phyloP scores from a whole-genome alignment of 2,113 vertebrate genomes.

The Alethe diademata region DNA sequence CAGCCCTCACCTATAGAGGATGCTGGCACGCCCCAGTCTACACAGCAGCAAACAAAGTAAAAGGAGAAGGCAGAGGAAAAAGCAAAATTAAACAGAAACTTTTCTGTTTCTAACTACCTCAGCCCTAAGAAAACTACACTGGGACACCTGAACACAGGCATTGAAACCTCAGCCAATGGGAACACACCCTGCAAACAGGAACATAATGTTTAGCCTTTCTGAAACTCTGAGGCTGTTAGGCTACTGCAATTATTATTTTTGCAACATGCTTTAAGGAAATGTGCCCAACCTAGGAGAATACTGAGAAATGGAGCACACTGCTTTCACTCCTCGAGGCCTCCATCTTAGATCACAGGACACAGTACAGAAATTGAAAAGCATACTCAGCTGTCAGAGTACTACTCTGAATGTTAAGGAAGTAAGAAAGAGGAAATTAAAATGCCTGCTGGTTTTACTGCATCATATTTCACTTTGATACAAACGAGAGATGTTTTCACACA shows the following conservation, averaged over 20 bases:
- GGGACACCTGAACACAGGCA: background rate
- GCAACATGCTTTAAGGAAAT: background rate
- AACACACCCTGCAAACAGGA: background rate
- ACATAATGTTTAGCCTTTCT: background rate
- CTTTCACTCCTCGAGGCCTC: background rate
- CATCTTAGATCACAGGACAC: background rate
- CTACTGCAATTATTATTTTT: background rate
- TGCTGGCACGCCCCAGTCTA: background rate
- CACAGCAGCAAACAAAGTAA: background rate
- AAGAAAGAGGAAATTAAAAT: constrained; percentile 1
- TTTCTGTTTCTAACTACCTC: background rate
- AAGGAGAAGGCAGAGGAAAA: background rate
- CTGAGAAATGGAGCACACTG: background rate
- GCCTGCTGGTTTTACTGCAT: constrained; percentile 1
- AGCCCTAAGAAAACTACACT: background rate
- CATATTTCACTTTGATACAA: background rate
- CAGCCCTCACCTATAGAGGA: background rate
- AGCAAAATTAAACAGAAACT: background rate
- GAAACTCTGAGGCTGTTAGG: background rate
- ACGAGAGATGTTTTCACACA: constrained; percentile 6
- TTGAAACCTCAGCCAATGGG: background rate
- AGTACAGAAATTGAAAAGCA: background rate
- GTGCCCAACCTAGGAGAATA: background rate
- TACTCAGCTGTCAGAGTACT: background rate
- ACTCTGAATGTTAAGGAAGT: background rate